These are phyloP conservation scores for Serilophus lunatus DNA, from an alignment of 2,113 vertebrate genomes.

Conservation along the genomic window DNA sequence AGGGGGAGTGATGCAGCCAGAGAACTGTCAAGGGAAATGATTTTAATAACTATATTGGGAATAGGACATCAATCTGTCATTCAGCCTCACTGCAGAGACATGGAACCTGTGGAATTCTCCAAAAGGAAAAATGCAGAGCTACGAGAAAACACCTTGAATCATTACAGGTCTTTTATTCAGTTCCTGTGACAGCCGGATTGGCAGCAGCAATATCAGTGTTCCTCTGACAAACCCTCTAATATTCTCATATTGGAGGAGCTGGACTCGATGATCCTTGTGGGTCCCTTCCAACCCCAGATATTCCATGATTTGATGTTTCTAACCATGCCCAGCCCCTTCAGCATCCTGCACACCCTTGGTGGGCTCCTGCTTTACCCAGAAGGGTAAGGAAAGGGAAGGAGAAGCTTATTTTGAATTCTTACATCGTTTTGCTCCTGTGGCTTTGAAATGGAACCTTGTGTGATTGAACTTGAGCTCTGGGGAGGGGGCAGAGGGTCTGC, in stretches of 20 bases:
- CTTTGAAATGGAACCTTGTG: fast-evolving
- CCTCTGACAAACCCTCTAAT: background rate
- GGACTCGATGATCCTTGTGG: background rate
- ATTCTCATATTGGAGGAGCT: background rate
- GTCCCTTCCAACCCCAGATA: background rate
- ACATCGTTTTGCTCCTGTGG: background rate
- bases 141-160: background rate
- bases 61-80: slow-evolving; percentile 17
- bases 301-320: background rate
- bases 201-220: background rate
- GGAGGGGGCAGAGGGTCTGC: too few relatives aligned
- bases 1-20: slow-evolving; percentile 19
- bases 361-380: background rate
- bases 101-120: background rate
- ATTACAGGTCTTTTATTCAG: background rate
- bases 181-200: background rate
- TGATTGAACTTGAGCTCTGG: background rate
- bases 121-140: background rate
- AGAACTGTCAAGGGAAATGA: slow-evolving; percentile 44
- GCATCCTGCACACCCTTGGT: fast-evolving
- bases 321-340: background rate
- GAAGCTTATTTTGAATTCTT: background rate
- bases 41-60: slow-evolving; percentile 43
- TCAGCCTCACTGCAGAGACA: background rate
- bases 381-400: fast-evolving